A percentile compares a stretch with the other conserved stretches of the same genome.
Conservation (phyloP, 2,113 vertebrate species). For the Eurystomus gularis region DNA sequence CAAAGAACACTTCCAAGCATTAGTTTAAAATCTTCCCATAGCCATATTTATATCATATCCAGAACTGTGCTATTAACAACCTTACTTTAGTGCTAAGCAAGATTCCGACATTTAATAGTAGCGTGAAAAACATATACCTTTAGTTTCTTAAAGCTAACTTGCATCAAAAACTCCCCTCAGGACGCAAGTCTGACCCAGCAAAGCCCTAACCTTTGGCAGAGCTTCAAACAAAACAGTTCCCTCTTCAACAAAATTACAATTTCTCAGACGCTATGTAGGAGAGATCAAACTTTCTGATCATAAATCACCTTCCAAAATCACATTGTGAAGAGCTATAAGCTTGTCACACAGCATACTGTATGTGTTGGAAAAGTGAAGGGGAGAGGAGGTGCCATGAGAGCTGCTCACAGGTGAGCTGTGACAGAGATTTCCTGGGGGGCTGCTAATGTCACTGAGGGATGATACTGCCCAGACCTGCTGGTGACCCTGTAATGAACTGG, state of each 20-base stretch:
- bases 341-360: not conserved
- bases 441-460: accelerated
- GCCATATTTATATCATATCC: not conserved
- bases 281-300: not conserved
- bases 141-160: not conserved
- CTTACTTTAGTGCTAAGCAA: not conserved
- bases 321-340: accelerated
- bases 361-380: not conserved
- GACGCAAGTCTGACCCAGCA: not conserved
- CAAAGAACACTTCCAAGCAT: not conserved
- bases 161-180: not conserved
- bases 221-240: not conserved
- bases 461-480: accelerated
- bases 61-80: not conserved
- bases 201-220: not conserved
- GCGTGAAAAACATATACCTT: not conserved
- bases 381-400: not conserved
- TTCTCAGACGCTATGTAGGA: not conserved
- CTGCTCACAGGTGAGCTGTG: not conserved
- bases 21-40: not conserved
- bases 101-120: not conserved
- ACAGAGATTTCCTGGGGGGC: not conserved
- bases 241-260: not conserved
- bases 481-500: not conserved
- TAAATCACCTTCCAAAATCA: not conserved